Evolutionary conservation across 2,888 invertebrate species (phyloP), one percentile per base, ranked within the genome.

Genomic region (Pterostichus niger): DNA sequence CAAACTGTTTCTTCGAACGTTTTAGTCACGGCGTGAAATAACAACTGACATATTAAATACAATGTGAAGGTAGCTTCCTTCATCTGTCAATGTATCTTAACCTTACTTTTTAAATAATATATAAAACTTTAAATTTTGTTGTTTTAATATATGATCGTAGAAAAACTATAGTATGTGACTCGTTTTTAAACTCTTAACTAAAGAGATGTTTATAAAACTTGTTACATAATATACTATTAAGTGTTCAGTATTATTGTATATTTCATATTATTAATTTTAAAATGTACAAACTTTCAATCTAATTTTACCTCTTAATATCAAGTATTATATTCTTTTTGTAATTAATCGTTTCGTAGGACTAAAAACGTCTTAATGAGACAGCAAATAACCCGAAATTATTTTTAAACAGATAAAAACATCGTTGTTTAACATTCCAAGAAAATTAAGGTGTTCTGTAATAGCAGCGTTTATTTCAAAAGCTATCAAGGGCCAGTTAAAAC

Each of bases 311-410:
- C 1, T 49, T 13, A 49, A 3, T 24, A 24, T 3, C 24, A 24
- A 49, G 3, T 31, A 64, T 35, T 64, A 35, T 35, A 33, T 35
- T 7, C 64, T 35, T 64, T 64, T 35, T 64, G 35, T 64, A 64
- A 64, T 35, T 64, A 64, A 64, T 64, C 33, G 35, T 35, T 64
- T 33, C 35, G 10, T 64, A 35, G 13, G 35, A 64, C 35, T 64
- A 64, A 64, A 40, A 64, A 35, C 64, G 13, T 64, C 64, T 40
- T 35, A 64, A 64, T 64, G 64, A 64, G 64, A 64, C 64, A 64
- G 64, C 11, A 35, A 56, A 56, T 56, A 56, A 24, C 17, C 15
- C 13, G 7, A 56, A 35, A 64, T 40, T 35, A 64, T 64, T 64
- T 64, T 24, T 6, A 24, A 24, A 6, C 40, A 40, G 54, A 77